Evolutionary conservation across 2,797 vertebrate genomes (phyloP).

Genomic region (Tachyglossus aculeatus): DNA sequence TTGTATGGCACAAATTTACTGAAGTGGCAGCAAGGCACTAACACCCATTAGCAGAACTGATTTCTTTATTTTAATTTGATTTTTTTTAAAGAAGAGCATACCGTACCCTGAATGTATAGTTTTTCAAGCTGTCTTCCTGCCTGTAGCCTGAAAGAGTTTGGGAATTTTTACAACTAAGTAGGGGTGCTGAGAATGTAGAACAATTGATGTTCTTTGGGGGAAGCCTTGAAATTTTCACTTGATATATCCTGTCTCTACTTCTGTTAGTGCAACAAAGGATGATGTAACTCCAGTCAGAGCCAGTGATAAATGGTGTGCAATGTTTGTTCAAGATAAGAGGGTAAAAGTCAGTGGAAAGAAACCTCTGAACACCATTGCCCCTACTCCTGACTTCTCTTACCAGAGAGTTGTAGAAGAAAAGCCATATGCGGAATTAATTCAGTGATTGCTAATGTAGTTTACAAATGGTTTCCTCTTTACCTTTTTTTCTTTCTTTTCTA

Average conservation of each 20-base stretch:
- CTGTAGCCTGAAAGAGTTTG: background rate
- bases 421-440: background rate
- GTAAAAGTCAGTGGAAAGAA: constrained; percentile 12
- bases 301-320: constrained; percentile 25
- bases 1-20: background rate
- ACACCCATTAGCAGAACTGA: background rate
- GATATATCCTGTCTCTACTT: background rate
- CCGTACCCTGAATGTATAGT: constrained; percentile 12
- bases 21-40: background rate
- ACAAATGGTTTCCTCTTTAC: background rate
- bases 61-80: background rate
- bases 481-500: background rate
- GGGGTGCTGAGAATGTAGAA: background rate
- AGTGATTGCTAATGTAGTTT: background rate
- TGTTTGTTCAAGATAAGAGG: constrained; percentile 44
- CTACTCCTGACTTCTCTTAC: background rate
- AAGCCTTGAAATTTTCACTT: background rate
- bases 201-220: background rate
- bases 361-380: constrained; percentile 12
- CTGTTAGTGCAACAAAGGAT: constrained; percentile 10
- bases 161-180: background rate
- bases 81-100: background rate
- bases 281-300: background rate
- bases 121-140: constrained; percentile 21
- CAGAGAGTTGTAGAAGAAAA: background rate